phyloP scores from a whole-genome alignment of 92 coral and sea anemone genomes.

The Heliopora coerulea region DNA sequence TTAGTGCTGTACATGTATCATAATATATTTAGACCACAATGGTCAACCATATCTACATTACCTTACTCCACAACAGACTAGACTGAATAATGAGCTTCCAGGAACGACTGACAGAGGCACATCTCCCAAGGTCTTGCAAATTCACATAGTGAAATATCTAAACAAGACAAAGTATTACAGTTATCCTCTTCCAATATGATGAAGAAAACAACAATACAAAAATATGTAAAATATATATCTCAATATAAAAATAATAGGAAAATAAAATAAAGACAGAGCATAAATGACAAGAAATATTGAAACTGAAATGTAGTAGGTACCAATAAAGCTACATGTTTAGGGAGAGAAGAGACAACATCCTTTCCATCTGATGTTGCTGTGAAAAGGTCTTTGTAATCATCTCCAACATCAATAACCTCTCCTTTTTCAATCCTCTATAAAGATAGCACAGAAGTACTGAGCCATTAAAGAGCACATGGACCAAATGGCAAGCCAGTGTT shows the following conservation, averaged over 20 bases:
- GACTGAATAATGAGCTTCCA: conserved; percentile 97
- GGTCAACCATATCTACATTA: no score
- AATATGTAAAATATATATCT: no score
- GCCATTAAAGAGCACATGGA: not conserved
- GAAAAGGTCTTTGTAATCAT: conserved; percentile 56
- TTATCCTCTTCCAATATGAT: no score
- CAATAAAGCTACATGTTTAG: conserved; percentile 73
- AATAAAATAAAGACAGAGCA: no score
- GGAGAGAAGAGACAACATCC: conserved; percentile 76
- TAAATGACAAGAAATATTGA: no score
- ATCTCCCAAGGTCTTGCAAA: conserved; percentile 89
- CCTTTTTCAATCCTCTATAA: conserved; percentile 81
- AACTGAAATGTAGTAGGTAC: no score
- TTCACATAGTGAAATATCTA: conserved; percentile 82
- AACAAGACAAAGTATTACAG: not conserved
- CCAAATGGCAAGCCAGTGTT: no score
- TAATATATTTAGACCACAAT: no score
- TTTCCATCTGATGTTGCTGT: conserved; percentile 62
- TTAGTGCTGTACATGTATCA: no score
- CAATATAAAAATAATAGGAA: no score
- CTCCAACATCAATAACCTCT: conserved; percentile 67
- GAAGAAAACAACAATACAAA: not conserved
- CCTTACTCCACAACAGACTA: conserved; percentile 94
- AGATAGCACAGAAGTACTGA: not conserved
- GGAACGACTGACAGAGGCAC: conserved; percentile 86